Base-by-base conservation (phyloP, 2,113 vertebrate species). In the Rhinichthys klamathensis region DNA sequence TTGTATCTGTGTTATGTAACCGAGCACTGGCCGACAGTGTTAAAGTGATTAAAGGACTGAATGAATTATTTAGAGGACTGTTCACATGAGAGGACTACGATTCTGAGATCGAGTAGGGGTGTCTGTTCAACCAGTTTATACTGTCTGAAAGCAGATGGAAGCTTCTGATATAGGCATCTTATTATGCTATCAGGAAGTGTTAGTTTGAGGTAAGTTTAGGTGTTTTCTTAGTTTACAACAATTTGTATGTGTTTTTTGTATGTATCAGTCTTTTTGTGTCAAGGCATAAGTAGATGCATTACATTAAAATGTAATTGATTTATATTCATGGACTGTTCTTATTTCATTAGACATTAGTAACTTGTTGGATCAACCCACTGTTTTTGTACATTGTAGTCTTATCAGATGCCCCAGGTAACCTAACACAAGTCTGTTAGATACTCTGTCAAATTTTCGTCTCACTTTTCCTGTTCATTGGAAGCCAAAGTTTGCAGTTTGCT, bases 1-100 rank as follows among this genome's bases (percentile, higher is more conserved):
- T 78, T 75, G 5, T 38, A 73, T 74, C 73, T 82, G n/a, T 88
- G 38, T 83, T 86, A 83, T 83, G 67, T 32, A 70, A 83, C 81
- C 35, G 6, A n/a, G 58, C 60, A 49, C 49, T 61, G 78, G 8
- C 9, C 44, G 65, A 21, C 56, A 70, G 74, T 87, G 76, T 91
- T 51, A 80, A 63, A 83, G 79, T 89, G 88, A 91, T 56, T 86
- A 85, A 87, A 35, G 74, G 81, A 74, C 41, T 78, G 51, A 79
- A 87, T 94, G 18, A 94, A 95, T 95, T 63, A 94, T 94, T 94
- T 84, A 94, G 18, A 44, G 10, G 27, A 35, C 84, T 84, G 89
- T 88, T 91, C 84, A 93, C 82, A 89, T 89, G 92, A 94, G 90
- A 91, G 16, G 25, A 82, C 73, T 60, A 87, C 21, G 81, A 79